Percentiles rank a stretch among this genome's conserved stretches.
Evolutionary conservation across 2,113 vertebrate species (phyloP).

Genomic region (Halcyon senegalensis): DNA sequence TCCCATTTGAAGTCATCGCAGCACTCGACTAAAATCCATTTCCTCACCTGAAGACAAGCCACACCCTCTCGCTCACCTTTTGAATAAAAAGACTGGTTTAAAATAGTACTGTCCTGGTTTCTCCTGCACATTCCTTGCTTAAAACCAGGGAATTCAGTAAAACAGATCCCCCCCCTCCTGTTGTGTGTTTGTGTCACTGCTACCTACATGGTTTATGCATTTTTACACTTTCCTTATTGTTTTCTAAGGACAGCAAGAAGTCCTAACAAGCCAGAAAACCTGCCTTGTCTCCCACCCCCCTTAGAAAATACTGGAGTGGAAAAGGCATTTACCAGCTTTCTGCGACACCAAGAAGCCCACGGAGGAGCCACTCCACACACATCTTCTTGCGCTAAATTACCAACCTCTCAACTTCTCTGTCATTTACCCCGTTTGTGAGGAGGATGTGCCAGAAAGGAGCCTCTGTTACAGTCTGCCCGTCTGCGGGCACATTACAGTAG

Average conservation of each 20-base stretch:
- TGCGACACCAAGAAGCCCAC: background rate
- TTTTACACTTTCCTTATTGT: background rate
- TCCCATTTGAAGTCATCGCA: background rate
- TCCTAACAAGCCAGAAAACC: background rate
- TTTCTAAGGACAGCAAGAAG: background rate
- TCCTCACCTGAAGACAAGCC: background rate
- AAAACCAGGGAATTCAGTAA: background rate
- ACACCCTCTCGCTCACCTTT: background rate
- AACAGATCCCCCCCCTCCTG: background rate
- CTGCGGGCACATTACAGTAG: background rate
- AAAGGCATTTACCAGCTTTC: background rate
- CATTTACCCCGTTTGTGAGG: background rate
- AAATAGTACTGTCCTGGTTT: background rate
- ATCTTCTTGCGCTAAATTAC: background rate
- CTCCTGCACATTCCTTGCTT: background rate
- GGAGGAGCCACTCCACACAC: background rate
- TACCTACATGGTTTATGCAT: accelerated
- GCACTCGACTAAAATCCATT: background rate
- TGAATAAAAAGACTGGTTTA: background rate
- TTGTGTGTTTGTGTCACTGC: background rate
- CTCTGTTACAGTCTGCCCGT: background rate
- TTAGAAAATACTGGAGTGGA: background rate
- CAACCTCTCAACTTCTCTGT: background rate
- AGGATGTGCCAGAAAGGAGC: background rate
- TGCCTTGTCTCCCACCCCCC: background rate